Conservation (phyloP, 2,797 vertebrate species). For the Coccyzus lansbergi region DNA sequence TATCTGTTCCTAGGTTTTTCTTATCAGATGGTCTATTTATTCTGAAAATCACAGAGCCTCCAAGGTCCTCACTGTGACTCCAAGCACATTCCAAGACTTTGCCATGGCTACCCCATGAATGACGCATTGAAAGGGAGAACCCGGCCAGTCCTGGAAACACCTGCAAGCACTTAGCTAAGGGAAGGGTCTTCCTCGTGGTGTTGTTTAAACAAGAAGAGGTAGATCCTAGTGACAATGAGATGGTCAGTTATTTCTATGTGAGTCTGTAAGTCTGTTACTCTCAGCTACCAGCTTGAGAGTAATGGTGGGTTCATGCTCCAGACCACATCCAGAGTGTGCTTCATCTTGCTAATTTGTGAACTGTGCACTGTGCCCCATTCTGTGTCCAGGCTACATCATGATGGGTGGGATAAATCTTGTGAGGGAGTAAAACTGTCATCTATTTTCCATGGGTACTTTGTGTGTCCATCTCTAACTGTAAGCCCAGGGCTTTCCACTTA, state of each 20-base stretch:
- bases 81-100: neutral
- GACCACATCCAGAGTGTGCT: neutral
- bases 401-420: neutral
- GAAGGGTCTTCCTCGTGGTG: neutral
- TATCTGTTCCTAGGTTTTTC: neutral
- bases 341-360: neutral
- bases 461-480: neutral
- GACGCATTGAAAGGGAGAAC: neutral
- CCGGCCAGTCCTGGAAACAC: neutral
- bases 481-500: neutral
- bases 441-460: neutral
- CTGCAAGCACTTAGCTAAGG: neutral
- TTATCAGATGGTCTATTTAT: neutral
- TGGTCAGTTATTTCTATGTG: accelerated
- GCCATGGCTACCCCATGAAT: neutral
- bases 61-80: neutral
- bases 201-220: neutral
- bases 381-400: neutral
- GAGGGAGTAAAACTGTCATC: neutral
- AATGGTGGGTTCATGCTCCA: neutral
- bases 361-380: neutral
- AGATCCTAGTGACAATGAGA: neutral
- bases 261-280: neutral
- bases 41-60: neutral
- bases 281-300: neutral